These are phyloP conservation scores for Melitaea athalia DNA, from an alignment of 2,888 invertebrate genomes.

Conservation along the genomic window DNA sequence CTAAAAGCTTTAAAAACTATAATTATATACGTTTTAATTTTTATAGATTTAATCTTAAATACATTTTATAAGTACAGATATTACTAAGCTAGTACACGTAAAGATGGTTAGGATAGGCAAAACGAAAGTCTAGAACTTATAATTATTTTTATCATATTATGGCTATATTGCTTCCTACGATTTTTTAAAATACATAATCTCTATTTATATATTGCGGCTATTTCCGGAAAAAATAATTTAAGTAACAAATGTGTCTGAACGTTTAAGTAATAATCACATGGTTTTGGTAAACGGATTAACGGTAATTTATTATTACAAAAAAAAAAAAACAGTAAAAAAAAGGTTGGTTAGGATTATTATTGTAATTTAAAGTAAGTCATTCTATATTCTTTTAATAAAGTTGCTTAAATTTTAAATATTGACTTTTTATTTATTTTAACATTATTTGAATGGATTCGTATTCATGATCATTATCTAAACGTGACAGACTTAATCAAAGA, in stretches of 20 bases:
- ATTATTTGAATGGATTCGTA: background rate
- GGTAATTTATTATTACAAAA: too few relatives aligned
- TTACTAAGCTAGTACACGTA: slow-evolving; percentile 1
- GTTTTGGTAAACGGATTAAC: too few relatives aligned
- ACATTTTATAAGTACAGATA: slow-evolving; percentile 1
- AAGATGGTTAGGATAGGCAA: slow-evolving; percentile 13
- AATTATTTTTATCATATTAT: slow-evolving; percentile 7
- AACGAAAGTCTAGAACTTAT: slow-evolving; percentile 19
- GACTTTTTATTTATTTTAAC: background rate
- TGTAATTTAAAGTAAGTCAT: too few relatives aligned
- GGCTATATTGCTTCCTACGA: slow-evolving; percentile 27
- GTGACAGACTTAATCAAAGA: slow-evolving; percentile 24
- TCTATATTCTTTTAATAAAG: too few relatives aligned
- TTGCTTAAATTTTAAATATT: too few relatives aligned
- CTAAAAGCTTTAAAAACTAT: slow-evolving; percentile 25
- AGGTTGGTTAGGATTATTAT: too few relatives aligned
- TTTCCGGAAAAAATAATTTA: slow-evolving; percentile 17
- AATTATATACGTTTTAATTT: slow-evolving; percentile 15
- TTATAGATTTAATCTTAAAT: slow-evolving; percentile 8
- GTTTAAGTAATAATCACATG: slow-evolving; percentile 8
- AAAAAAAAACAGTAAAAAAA: too few relatives aligned
- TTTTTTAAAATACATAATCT: slow-evolving; percentile 17
- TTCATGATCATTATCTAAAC: slow-evolving; percentile 20
- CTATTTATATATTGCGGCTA: slow-evolving; percentile 24
- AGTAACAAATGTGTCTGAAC: slow-evolving; percentile 9